Base-by-base conservation (phyloP, 2,888 invertebrate species). In the Agrochola litura region DNA sequence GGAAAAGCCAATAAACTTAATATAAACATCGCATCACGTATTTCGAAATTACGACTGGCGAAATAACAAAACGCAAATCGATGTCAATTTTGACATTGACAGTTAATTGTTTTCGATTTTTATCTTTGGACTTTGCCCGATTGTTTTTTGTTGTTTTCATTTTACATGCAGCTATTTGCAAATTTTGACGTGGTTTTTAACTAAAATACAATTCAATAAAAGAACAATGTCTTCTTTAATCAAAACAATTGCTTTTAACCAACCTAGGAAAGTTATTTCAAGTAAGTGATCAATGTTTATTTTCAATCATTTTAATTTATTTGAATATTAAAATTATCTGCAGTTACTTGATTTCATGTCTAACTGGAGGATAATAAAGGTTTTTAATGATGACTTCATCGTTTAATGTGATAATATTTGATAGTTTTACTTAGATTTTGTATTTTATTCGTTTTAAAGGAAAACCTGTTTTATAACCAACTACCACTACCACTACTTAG, bases 191-290 rank as follows among this genome's bases (percentile, higher is more conserved):
- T 74, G 54, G 1, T 66, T 66, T 66, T 22, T 66, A 56, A 63
- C n/a, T 30, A 25, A 73, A 73, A 37, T 25, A 60, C 10, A 19
- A 66, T 54, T 68, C 1, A 22, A 58, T 6, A 43, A 65, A 63
- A 60, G 9, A 77, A 69, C 5, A 66, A 91, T 92, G 92, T 69
- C 87, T 78, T 88, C 87, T 3, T 74, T 92, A 77, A 77, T 90
- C 56, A 93, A 90, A 89, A 89, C 88, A 71, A 77, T 92, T 70
- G 79, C 82, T 73, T 86, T 85, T 52, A 86, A 83, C 74, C 90
- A 90, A 79, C 83, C 89, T n/a, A 89, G 77, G 67, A 89, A 81
- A 83, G 64, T 82, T 64, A 77, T 89, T 70, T 75, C 89, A 81
- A 90, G 93, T 93, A 80, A 89, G 91, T 89, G 68, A n/a, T 22